A percentile compares a stretch with the other conserved stretches of the same genome.
These are phyloP conservation scores for Takifugu rubripes DNA, from an alignment of 2,797 vertebrate species.

Conservation along the genomic window DNA sequence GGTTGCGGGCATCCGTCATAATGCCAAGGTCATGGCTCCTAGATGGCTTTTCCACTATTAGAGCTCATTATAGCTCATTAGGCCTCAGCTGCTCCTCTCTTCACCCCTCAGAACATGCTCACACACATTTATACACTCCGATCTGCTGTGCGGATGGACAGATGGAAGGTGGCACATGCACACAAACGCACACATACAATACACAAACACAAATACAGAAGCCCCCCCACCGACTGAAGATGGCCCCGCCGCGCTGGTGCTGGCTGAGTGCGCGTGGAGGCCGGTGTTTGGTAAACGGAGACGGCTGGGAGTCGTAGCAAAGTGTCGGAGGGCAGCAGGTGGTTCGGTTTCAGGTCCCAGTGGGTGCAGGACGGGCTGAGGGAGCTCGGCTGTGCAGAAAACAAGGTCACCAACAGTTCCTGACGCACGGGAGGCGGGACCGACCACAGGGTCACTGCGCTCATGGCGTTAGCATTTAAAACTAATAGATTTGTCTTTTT, in stretches of 20 bases:
- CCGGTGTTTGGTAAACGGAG: constrained; percentile 79
- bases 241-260: constrained; percentile 50
- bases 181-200: constrained; percentile 41
- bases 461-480: not conserved
- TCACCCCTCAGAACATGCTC: constrained; percentile 58
- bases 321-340: constrained; percentile 67
- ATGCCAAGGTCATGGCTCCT: constrained; percentile 75
- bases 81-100: constrained; percentile 76
- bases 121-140: constrained; percentile 47
- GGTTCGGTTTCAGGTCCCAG: constrained; percentile 67
- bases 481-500: no score
- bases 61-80: constrained; percentile 82
- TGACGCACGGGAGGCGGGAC: constrained; percentile 25
- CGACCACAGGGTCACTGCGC: no score
- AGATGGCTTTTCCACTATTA: constrained; percentile 80
- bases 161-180: constrained; percentile 7
- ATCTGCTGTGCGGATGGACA: constrained; percentile 32
- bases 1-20: constrained; percentile 69
- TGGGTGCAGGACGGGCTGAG: constrained; percentile 54
- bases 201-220: constrained; percentile 53
- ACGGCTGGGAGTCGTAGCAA: constrained; percentile 64
- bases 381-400: constrained; percentile 68
- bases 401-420: constrained; percentile 70
- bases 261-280: constrained; percentile 69
- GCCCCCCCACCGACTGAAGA: constrained; percentile 12